Evolutionary conservation across 2,888 invertebrate species (phyloP).

Genomic region (Isoperla grammatica): DNA sequence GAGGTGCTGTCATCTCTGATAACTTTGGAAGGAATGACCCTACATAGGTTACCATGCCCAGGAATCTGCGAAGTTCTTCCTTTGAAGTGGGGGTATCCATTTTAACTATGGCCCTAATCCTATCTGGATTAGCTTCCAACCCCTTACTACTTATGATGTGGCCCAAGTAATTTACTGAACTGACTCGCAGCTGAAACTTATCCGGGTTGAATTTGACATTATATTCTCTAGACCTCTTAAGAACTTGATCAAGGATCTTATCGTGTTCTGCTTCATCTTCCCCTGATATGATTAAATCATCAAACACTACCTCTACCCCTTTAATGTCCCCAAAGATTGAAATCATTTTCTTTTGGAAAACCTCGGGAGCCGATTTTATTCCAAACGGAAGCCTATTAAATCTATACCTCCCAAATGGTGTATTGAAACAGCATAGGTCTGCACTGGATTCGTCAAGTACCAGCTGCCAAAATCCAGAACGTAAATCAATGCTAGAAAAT

Average conservation of each 20-base stretch:
- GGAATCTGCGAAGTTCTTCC: too few relatives aligned
- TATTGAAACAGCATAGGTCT: conserved; percentile 24
- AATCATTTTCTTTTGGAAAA: conserved; percentile 30
- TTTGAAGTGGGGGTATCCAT: too few relatives aligned
- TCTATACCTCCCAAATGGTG: conserved; percentile 25
- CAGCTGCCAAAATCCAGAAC: conserved; percentile 25
- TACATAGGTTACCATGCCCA: too few relatives aligned
- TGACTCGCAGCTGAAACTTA: conserved; percentile 28
- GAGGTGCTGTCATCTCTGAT: too few relatives aligned
- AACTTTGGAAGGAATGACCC: too few relatives aligned
- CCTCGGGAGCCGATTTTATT: neutral
- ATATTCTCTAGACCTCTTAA: conserved; percentile 27
- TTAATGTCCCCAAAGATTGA: conserved; percentile 38
- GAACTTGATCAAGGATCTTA: conserved; percentile 15
- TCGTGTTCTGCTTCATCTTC: conserved; percentile 13
- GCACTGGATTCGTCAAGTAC: conserved; percentile 20
- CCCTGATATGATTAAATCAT: conserved; percentile 37
- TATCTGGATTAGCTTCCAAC: too few relatives aligned
- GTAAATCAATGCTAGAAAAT: conserved; percentile 25
- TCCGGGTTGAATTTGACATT: conserved; percentile 34
- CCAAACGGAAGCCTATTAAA: conserved; percentile 26
- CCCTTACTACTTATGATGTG: conserved; percentile 34
- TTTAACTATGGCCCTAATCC: too few relatives aligned
- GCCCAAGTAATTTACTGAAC: conserved; percentile 32
- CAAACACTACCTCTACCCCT: conserved; percentile 38